Evolutionary conservation across 1,140 invertebrate species (phyloP), one percentile per base, ranked within the genome.

Genomic region (Armadillidium nasatum): DNA sequence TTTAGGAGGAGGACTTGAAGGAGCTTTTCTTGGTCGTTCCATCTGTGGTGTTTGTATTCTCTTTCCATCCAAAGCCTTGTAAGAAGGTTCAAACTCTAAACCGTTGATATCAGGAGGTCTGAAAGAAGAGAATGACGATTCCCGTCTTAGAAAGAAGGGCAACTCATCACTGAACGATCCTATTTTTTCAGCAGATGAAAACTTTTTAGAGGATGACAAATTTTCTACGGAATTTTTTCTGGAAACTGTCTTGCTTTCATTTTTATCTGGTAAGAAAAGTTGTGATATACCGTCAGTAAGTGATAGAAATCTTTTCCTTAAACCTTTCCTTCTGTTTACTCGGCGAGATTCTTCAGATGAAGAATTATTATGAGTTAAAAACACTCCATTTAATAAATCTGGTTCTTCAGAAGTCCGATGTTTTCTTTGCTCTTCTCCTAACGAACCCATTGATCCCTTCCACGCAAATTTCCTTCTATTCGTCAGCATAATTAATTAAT

Each of bases 221-320:
- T 1, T 60, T 60, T 60, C 50, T 7, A 15, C 19, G 50, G 50
- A 60, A 60, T 7, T 19, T 19, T 60, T 60, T 19, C 50, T 60
- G 50, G 50, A 60, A 21, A 73, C 6, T 1, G 44, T 7, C 44
- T 76, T 71, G 68, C 74, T 78, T 15, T 78, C 77, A 33, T 78
- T 80, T 60, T 74, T 80, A 7, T 80, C 79, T 6, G 76, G 71
- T 0, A 74, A 72, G 43, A 80, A 67, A 72, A 80, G 67, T 44
- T 71, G 74, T 10, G 79, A 67, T 11, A 80, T 45, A n/a, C 79
- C 79, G 44, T 80, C 79, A 19, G 79, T 80, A 44, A 80, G 69
- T 33, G 79, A 80, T 3, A 69, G 77, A 33, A 80, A 80, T 45
- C 77, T 73, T 67, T 80, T 80, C 7, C 77, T 71, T 2, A 80